phyloP scores from a whole-genome alignment of 2,888 invertebrate species.

The Philhelius pedissequus region DNA sequence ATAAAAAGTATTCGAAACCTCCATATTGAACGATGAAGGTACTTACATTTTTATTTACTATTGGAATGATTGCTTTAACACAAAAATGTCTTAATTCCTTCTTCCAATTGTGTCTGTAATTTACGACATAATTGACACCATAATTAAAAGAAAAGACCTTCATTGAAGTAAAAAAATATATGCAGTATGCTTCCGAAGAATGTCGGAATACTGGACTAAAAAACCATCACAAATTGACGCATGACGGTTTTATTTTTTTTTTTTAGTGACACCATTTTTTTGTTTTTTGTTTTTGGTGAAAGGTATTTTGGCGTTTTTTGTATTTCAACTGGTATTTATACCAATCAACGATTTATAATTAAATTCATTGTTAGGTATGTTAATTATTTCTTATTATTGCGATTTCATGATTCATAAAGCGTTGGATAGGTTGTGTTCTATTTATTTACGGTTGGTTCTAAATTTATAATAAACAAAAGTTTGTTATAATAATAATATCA shows the following conservation, averaged over 20 bases:
- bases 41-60: neutral
- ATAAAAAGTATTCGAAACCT: neutral
- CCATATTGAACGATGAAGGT: neutral
- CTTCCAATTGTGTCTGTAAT: slow-evolving; percentile 10
- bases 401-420: neutral
- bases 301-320: neutral
- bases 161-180: neutral
- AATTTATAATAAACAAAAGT: too few relatives aligned
- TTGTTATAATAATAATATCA: too few relatives aligned
- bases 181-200: slow-evolving; percentile 14
- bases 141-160: slow-evolving; percentile 25
- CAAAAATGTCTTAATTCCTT: neutral
- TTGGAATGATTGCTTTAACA: slow-evolving; percentile 11
- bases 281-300: neutral
- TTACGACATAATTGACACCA: slow-evolving; percentile 14
- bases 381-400: neutral
- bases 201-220: neutral
- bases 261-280: neutral
- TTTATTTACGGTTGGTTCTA: too few relatives aligned
- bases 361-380: neutral
- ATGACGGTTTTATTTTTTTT: neutral
- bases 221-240: slow-evolving; percentile 5
- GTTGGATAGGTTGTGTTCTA: neutral
- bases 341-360: neutral
- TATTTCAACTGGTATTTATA: neutral